Conservation (phyloP, 1,140 invertebrate genomes). For the Eueides isabella region DNA sequence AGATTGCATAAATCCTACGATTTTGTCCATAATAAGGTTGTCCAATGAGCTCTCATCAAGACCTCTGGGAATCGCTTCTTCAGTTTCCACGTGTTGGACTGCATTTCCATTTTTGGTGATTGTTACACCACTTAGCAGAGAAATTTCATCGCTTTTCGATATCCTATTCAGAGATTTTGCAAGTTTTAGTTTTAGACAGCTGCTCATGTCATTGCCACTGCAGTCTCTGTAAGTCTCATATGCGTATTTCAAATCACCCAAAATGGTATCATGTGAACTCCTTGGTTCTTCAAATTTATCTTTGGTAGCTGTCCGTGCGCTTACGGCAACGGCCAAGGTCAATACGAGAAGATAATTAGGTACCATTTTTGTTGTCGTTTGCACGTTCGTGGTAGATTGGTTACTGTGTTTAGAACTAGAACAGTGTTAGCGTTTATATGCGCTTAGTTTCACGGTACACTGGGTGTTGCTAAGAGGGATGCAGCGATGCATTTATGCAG, state of each 20-base stretch:
- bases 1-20: slow-evolving; percentile 88
- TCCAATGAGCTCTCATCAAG: slow-evolving; percentile 88
- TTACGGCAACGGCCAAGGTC: slow-evolving; percentile 68
- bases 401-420: slow-evolving; percentile 69
- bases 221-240: slow-evolving; percentile 88
- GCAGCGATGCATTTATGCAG: slow-evolving; percentile 74
- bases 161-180: slow-evolving; percentile 88
- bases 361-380: slow-evolving; percentile 69
- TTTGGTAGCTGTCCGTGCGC: slow-evolving; percentile 67
- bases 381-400: slow-evolving; percentile 62
- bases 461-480: slow-evolving; percentile 71
- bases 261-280: slow-evolving; percentile 71
- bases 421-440: slow-evolving; percentile 73
- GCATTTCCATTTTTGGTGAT: slow-evolving; percentile 85
- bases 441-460: slow-evolving; percentile 76
- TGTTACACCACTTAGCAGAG: slow-evolving; percentile 87
- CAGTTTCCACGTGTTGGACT: slow-evolving; percentile 60
- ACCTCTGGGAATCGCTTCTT: slow-evolving; percentile 86
- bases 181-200: slow-evolving; percentile 90
- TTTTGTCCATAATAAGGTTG: slow-evolving; percentile 88
- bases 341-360: slow-evolving; percentile 75
- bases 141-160: slow-evolving; percentile 84
- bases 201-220: slow-evolving; percentile 85
- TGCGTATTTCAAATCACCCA: slow-evolving; percentile 75
- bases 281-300: slow-evolving; percentile 70